These are phyloP conservation scores for Ochropacha duplaris DNA, from an alignment of 2,888 invertebrate species.

Conservation along the genomic window DNA sequence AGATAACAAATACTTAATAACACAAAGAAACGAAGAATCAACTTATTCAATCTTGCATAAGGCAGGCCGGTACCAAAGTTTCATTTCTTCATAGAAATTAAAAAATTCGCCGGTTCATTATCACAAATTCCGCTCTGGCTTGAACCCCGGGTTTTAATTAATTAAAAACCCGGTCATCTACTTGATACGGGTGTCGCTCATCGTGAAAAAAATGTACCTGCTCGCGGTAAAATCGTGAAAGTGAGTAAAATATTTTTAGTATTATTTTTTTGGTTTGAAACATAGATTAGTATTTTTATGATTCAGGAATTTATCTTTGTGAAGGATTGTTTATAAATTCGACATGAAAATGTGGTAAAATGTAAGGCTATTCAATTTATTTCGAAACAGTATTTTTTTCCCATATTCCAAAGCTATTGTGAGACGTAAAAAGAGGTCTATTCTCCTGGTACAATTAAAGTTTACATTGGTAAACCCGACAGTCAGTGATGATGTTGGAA, in stretches of 20 bases:
- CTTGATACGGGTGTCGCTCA: slow-evolving; percentile 33
- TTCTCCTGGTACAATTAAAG: too few relatives aligned
- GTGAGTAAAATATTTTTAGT: too few relatives aligned
- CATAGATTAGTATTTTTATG: not conserved
- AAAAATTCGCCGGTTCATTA: slow-evolving; percentile 43
- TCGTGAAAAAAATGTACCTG: not conserved
- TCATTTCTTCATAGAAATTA: slow-evolving; percentile 18
- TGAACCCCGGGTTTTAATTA: slow-evolving; percentile 45
- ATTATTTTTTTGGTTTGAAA: not conserved
- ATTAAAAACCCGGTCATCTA: slow-evolving; percentile 45
- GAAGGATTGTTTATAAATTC: too few relatives aligned
- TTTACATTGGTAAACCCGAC: too few relatives aligned
- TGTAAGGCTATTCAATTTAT: too few relatives aligned
- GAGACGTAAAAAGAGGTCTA: too few relatives aligned
- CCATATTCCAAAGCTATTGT: too few relatives aligned
- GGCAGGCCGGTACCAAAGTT: slow-evolving; percentile 9
- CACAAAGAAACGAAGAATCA: not conserved
- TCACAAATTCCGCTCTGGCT: slow-evolving; percentile 38
- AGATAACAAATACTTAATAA: slow-evolving; percentile 8
- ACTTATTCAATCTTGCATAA: slow-evolving; percentile 27
- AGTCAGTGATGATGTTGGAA: too few relatives aligned
- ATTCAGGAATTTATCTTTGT: too few relatives aligned
- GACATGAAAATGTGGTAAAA: too few relatives aligned
- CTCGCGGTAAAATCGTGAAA: not conserved
- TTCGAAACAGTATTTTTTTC: too few relatives aligned